A percentile compares a stretch with the other conserved stretches of the same genome.
phyloP scores from a whole-genome alignment of 1,140 invertebrate species.

The Leptinotarsa lineolata region DNA sequence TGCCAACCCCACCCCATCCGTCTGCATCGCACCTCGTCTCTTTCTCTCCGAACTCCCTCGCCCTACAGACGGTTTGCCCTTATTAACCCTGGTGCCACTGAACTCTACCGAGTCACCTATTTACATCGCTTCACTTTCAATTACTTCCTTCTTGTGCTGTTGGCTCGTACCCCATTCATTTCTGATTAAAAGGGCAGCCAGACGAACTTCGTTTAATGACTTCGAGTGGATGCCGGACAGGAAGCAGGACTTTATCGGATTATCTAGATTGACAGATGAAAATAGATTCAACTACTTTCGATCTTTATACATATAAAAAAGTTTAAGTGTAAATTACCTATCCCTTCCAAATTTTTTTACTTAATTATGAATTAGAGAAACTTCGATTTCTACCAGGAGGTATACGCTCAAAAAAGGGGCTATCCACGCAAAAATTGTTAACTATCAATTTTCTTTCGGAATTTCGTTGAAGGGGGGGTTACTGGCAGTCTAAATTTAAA shows the following conservation, averaged over 20 bases:
- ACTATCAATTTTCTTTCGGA: no score
- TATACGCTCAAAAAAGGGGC: no score
- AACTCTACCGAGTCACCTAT: slow-evolving; percentile 47
- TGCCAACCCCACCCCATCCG: slow-evolving; percentile 35
- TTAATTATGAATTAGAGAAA: no score
- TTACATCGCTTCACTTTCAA: slow-evolving; percentile 46
- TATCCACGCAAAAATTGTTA: no score
- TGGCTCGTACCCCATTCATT: neutral
- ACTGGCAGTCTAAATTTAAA: no score
- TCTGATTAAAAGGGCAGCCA: slow-evolving; percentile 22
- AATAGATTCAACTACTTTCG: no score
- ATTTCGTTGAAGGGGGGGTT: no score
- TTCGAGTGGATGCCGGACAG: neutral
- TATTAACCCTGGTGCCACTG: slow-evolving; percentile 49
- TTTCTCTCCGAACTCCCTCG: slow-evolving; percentile 16
- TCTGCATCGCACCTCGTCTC: slow-evolving; percentile 29
- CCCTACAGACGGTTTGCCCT: slow-evolving; percentile 35
- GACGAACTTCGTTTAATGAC: slow-evolving; percentile 14
- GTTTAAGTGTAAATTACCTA: no score
- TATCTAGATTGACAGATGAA: no score
- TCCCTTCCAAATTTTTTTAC: no score
- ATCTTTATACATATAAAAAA: no score
- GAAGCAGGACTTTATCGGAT: neutral
- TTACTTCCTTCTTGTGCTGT: slow-evolving; percentile 37
- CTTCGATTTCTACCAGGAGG: no score